These are phyloP conservation scores for Escarpia spicata DNA, from an alignment of 2,888 invertebrate genomes.

Conservation along the genomic window DNA sequence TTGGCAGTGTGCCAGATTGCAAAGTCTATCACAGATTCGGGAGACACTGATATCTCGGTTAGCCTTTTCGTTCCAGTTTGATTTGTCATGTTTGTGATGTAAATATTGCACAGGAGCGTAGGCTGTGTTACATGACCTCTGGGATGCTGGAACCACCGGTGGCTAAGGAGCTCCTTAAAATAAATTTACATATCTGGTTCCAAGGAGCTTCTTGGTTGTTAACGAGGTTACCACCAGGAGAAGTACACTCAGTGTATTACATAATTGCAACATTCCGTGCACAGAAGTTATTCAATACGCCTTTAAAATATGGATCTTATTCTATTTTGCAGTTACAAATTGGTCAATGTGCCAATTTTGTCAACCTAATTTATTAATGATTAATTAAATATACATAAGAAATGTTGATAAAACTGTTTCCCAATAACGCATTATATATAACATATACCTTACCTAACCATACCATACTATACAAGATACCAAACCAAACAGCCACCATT, in stretches of 20 bases:
- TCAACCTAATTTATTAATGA: background rate
- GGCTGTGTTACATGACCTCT: background rate
- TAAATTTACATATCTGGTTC: background rate
- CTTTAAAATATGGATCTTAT: background rate
- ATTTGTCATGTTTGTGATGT: slow-evolving; percentile 6
- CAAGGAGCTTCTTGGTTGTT: background rate
- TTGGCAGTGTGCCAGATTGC: background rate
- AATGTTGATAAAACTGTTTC: too few relatives aligned
- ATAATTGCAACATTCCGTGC: background rate
- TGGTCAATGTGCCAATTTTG: background rate
- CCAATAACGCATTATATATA: background rate
- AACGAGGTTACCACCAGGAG: background rate
- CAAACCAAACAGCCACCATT: background rate
- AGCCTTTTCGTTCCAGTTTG: background rate
- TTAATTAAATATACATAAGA: background rate
- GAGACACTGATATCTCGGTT: background rate
- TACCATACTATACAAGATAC: background rate
- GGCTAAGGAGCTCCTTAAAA: background rate
- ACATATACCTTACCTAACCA: background rate
- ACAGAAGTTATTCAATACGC: background rate
- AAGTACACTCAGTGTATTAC: background rate
- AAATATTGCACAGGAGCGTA: background rate
- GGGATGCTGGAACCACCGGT: background rate
- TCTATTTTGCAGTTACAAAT: background rate
- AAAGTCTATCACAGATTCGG: background rate